Evolutionary conservation across 2,888 invertebrate species (phyloP).

Genomic region (Clunio marinus): DNA sequence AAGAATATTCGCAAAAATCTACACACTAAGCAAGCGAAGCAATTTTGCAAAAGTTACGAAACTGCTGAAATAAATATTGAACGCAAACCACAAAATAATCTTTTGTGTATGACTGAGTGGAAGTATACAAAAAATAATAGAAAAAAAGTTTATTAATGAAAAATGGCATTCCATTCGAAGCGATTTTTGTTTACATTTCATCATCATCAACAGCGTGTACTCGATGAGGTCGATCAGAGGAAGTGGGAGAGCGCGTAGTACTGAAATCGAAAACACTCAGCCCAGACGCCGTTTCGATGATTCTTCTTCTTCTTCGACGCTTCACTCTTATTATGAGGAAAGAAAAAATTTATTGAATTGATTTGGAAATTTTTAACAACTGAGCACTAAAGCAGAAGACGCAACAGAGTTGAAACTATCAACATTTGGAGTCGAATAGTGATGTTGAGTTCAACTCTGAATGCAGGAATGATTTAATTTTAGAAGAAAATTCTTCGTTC

Average conservation of each 20-base stretch:
- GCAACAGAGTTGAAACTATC: neutral
- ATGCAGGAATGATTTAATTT: neutral
- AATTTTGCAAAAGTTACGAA: too few relatives aligned
- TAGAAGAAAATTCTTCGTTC: too few relatives aligned
- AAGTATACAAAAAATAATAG: neutral
- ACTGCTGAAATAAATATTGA: too few relatives aligned
- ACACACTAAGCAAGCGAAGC: neutral
- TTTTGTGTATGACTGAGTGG: neutral
- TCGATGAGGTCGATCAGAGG: conserved; percentile 3
- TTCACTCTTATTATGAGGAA: too few relatives aligned
- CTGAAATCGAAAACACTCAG: neutral
- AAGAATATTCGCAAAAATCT: too few relatives aligned
- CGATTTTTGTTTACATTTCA: neutral
- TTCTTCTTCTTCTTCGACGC: neutral
- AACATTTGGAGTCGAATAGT: neutral
- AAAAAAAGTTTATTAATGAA: conserved; percentile 1
- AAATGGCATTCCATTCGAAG: too few relatives aligned
- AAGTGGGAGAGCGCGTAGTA: neutral
- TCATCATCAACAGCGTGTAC: conserved; percentile 6
- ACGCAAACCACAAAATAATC: too few relatives aligned
- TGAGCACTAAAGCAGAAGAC: too few relatives aligned
- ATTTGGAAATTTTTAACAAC: too few relatives aligned
- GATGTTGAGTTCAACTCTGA: neutral
- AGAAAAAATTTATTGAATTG: too few relatives aligned
- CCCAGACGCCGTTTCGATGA: neutral